phyloP scores from a whole-genome alignment of 2,113 vertebrate genomes.

The Arizona elegans region DNA sequence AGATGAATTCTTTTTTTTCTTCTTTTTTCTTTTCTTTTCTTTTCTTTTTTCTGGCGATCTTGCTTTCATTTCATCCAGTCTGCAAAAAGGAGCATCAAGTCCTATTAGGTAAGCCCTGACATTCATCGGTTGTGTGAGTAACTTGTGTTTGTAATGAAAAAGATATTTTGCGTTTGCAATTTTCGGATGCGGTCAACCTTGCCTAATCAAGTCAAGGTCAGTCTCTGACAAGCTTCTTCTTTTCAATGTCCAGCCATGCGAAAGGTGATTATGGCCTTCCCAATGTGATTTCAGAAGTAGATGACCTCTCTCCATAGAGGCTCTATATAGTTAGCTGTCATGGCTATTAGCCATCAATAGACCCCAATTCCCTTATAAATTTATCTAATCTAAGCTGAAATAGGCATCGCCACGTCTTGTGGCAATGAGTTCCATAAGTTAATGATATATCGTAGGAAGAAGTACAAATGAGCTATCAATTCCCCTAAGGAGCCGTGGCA shows the following conservation, averaged over 20 bases:
- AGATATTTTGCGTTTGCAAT: conserved; percentile 50
- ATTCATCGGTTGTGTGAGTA: conserved; percentile 53
- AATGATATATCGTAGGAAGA: background rate
- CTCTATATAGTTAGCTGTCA: background rate
- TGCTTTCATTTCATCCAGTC: conserved; percentile 72
- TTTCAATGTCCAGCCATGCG: background rate
- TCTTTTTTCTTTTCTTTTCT: background rate
- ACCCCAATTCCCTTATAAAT: background rate
- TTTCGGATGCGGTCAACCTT: background rate
- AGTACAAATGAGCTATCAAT: conserved; percentile 58
- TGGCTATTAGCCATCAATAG: background rate
- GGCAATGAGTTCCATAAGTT: conserved; percentile 19
- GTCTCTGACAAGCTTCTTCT: background rate
- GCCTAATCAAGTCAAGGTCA: background rate
- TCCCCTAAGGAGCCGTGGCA: conserved; percentile 46
- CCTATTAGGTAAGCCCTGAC: conserved; percentile 64
- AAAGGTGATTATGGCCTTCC: background rate
- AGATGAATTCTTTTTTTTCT: conserved; percentile 44
- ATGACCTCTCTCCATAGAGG: background rate
- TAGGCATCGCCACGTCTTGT: background rate
- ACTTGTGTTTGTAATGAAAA: conserved; percentile 45
- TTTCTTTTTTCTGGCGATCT: background rate
- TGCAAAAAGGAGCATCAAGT: conserved; percentile 71
- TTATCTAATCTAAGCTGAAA: background rate
- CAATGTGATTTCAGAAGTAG: background rate